Evolutionary conservation across 2,113 vertebrate genomes (phyloP).

Genomic region (Scomber colias): DNA sequence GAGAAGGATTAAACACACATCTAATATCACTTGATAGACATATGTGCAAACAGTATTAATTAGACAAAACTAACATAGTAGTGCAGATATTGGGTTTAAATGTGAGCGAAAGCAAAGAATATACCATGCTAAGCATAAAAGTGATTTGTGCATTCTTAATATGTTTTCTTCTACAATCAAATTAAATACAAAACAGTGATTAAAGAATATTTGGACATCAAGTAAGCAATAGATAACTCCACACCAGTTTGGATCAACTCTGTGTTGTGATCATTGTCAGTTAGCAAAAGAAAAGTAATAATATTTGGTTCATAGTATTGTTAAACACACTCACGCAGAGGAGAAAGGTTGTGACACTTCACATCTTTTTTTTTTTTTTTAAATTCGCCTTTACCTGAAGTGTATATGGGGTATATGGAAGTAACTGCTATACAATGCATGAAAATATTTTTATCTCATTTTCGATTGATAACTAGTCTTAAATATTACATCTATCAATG

Average conservation of each 20-base stretch:
- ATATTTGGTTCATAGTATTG: slow-evolving; percentile 59
- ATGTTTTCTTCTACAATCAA: slow-evolving; percentile 27
- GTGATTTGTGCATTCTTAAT: slow-evolving; percentile 62
- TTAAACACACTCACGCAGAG: not conserved
- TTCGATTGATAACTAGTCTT: not conserved
- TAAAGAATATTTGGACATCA: slow-evolving; percentile 17
- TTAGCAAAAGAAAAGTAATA: slow-evolving; percentile 33
- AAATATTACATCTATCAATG: too few species aligned
- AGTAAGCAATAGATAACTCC: slow-evolving; percentile 5
- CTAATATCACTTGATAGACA: slow-evolving; percentile 19
- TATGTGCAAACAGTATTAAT: slow-evolving; percentile 1
- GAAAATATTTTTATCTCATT: not conserved
- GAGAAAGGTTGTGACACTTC: not conserved
- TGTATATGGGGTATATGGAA: too few species aligned
- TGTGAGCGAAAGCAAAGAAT: slow-evolving; percentile 1
- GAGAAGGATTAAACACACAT: slow-evolving; percentile 30
- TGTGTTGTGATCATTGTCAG: slow-evolving; percentile 46
- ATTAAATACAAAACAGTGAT: slow-evolving; percentile 18
- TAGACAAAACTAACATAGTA: slow-evolving; percentile 36
- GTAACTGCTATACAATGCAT: too few species aligned
- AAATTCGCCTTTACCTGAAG: not conserved
- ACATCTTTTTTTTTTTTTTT: not conserved
- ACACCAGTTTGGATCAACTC: slow-evolving; percentile 18
- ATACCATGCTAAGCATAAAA: slow-evolving; percentile 54
- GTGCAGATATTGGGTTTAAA: slow-evolving; percentile 37